Conservation (phyloP, 2,797 vertebrate species). For the Tangara arthus region DNA sequence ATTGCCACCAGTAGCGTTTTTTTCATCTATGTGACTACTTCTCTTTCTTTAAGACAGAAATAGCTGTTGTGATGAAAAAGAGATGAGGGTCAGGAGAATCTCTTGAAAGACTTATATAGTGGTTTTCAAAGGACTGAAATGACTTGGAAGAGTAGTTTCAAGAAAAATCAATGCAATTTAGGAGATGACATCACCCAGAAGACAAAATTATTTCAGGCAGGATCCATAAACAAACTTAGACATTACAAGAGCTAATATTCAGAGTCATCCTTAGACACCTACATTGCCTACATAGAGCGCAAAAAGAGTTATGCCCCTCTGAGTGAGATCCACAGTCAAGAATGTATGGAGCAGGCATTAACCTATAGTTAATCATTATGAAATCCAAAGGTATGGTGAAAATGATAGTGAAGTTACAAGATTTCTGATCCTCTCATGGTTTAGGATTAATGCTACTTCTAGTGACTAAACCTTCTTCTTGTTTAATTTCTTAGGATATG, state of each 20-base stretch:
- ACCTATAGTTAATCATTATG: neutral
- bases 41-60: neutral
- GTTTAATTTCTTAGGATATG: neutral
- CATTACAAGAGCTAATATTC: neutral
- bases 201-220: neutral
- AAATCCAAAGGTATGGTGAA: neutral
- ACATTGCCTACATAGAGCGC: neutral
- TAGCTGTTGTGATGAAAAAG: neutral
- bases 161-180: slow-evolving; percentile 1
- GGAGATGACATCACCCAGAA: neutral
- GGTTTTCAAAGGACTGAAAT: neutral
- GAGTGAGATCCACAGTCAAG: neutral
- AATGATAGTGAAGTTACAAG: neutral
- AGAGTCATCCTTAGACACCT: neutral
- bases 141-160: neutral
- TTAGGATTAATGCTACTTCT: neutral
- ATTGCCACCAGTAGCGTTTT: neutral
- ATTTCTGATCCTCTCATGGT: neutral
- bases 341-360: neutral
- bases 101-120: neutral
- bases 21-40: neutral
- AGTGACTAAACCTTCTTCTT: neutral
- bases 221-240: neutral
- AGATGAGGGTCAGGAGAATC: neutral
- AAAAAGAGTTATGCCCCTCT: neutral